Conservation (phyloP, 2,113 vertebrate species). For the Psophia crepitans region DNA sequence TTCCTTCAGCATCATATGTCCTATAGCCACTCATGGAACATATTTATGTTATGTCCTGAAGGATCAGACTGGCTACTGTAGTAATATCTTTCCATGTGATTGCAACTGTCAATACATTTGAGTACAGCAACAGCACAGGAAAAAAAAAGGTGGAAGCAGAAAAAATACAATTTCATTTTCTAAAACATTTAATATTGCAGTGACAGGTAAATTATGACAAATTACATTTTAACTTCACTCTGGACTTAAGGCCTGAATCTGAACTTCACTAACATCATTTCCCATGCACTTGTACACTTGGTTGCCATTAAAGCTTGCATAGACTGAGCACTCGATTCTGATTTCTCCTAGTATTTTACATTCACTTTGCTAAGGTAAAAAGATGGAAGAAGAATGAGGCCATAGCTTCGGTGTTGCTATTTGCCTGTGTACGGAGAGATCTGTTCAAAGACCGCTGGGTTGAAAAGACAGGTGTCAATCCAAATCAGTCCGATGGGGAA, state of each 20-base stretch:
- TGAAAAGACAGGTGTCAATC: constrained; percentile 20
- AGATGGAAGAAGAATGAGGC: neutral
- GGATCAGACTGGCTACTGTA: neutral
- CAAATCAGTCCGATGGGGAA: neutral
- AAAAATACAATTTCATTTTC: neutral
- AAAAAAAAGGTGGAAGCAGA: neutral
- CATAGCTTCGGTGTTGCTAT: neutral
- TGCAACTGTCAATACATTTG: neutral
- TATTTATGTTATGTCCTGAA: neutral
- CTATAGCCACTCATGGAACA: neutral
- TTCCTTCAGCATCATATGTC: neutral
- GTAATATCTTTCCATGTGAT: neutral
- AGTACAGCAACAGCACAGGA: neutral
- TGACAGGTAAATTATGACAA: neutral
- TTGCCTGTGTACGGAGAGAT: neutral
- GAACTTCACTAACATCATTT: neutral
- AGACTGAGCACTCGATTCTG: neutral
- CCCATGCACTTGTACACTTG: neutral
- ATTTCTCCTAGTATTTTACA: neutral
- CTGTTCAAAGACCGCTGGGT: neutral
- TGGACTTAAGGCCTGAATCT: neutral
- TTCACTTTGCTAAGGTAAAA: neutral
- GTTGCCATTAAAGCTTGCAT: neutral
- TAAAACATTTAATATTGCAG: neutral
- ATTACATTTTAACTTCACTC: neutral